A percentile compares a stretch with the other conserved stretches of the same genome.
Evolutionary conservation across 2,888 invertebrate genomes (phyloP).

Genomic region (Monopis laevigella): DNA sequence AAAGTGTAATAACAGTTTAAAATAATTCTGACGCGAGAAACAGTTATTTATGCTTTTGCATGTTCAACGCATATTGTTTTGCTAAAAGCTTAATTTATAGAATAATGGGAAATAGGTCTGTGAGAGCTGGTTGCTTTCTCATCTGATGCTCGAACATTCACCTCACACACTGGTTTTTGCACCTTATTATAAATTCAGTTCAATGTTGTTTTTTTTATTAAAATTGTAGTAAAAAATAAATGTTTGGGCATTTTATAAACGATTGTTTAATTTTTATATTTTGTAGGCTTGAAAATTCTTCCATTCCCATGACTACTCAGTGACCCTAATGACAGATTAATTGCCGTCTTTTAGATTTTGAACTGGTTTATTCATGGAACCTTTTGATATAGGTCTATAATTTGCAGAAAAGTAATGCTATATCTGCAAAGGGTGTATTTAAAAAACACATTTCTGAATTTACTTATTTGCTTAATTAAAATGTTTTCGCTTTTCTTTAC

Average conservation of each 20-base stretch:
- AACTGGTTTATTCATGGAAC: not conserved
- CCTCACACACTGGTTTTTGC: not conserved
- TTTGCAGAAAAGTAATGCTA: not conserved
- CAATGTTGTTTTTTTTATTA: not conserved
- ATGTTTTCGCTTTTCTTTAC: no score
- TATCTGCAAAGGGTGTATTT: no score
- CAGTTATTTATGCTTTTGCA: not conserved
- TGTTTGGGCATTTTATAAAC: not conserved
- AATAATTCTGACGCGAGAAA: no score
- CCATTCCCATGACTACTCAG: not conserved
- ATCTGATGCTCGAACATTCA: not conserved
- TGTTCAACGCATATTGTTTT: constrained; percentile 4
- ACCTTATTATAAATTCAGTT: not conserved
- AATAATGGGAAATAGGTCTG: constrained; percentile 3
- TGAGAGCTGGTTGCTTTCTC: constrained; percentile 3
- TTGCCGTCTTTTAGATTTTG: not conserved
- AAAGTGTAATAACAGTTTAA: no score
- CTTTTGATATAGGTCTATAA: constrained; percentile 2
- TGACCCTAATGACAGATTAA: constrained; percentile 11
- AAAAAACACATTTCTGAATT: no score
- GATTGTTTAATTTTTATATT: not conserved
- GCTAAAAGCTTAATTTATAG: not conserved
- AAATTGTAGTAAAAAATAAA: not conserved
- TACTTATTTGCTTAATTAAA: no score
- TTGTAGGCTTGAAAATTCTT: not conserved